A percentile compares a stretch with the other conserved stretches of the same genome.
phyloP scores from a whole-genome alignment of 1,140 invertebrate species.

The Eurosta solidaginis region DNA sequence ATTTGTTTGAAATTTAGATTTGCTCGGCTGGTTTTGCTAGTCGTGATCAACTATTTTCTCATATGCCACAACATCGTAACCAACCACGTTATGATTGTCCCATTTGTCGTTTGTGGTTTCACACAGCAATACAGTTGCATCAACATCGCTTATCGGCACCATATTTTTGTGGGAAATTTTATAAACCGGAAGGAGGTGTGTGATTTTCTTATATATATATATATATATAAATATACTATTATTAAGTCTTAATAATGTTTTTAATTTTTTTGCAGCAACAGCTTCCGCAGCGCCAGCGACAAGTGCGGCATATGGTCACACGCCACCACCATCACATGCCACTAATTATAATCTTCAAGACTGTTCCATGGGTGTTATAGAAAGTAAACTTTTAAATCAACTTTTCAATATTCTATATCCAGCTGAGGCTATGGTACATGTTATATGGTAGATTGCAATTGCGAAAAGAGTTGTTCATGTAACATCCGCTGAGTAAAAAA shows the following conservation, averaged over 20 bases:
- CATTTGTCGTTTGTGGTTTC: constrained; percentile 54
- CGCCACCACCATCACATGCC: constrained; percentile 27
- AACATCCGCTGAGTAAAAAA: too few species aligned
- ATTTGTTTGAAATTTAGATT: constrained; percentile 40
- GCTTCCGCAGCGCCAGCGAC: background rate
- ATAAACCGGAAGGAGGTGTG: constrained; percentile 9
- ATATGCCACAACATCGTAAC: constrained; percentile 51
- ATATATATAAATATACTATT: background rate
- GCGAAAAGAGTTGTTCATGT: too few species aligned
- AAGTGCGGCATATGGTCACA: background rate
- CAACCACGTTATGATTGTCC: constrained; percentile 54
- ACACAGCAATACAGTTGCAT: constrained; percentile 48
- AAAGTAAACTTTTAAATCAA: constrained; percentile 42
- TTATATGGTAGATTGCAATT: too few species aligned
- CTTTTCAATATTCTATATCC: too few species aligned
- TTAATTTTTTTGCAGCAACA: background rate
- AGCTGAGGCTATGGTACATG: too few species aligned
- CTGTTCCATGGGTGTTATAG: constrained; percentile 51
- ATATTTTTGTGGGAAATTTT: constrained; percentile 55
- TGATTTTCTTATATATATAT: background rate
- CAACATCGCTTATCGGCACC: constrained; percentile 51
- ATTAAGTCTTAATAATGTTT: background rate
- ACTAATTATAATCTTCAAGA: constrained; percentile 52
- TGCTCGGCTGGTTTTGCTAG: constrained; percentile 47
- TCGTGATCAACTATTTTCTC: constrained; percentile 48